Conservation (phyloP, 2,113 vertebrate genomes). For the Triplophysa rosa region DNA sequence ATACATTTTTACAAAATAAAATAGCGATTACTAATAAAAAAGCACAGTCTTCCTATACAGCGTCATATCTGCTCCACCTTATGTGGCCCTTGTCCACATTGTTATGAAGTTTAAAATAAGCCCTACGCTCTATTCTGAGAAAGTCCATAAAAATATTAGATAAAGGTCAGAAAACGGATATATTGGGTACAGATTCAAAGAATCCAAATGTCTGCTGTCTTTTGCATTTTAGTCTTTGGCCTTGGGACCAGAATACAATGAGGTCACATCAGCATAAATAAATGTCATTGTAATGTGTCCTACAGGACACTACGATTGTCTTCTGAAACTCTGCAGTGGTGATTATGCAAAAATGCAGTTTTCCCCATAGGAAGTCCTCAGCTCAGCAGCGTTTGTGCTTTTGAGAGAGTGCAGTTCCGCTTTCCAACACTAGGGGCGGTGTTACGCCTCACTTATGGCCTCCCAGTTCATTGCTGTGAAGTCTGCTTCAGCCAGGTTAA, state of each 20-base stretch:
- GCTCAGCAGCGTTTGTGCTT: not conserved
- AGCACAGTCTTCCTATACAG: not conserved
- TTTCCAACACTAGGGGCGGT: slow-evolving; percentile 2
- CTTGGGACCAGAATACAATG: not conserved
- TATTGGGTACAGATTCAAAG: not conserved
- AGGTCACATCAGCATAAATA: not conserved
- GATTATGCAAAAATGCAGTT: not conserved
- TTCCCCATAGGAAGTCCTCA: not conserved
- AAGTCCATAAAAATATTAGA: not conserved
- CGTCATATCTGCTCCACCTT: not conserved
- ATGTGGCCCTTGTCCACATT: not conserved
- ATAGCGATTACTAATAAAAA: not conserved
- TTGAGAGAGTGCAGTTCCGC: not conserved
- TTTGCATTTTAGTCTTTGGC: not conserved
- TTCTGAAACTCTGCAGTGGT: not conserved
- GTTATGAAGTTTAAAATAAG: not conserved
- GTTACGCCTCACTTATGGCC: slow-evolving; percentile 57
- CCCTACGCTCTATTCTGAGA: not conserved
- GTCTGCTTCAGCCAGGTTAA: slow-evolving; percentile 75
- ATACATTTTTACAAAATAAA: not conserved
- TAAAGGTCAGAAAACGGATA: not conserved
- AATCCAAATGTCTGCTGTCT: not conserved
- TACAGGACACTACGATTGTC: not conserved
- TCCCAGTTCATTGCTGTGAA: slow-evolving; percentile 68
- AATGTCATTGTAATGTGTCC: not conserved